Conservation (phyloP, 2,888 invertebrate genomes). For the Chironomus tentans region DNA sequence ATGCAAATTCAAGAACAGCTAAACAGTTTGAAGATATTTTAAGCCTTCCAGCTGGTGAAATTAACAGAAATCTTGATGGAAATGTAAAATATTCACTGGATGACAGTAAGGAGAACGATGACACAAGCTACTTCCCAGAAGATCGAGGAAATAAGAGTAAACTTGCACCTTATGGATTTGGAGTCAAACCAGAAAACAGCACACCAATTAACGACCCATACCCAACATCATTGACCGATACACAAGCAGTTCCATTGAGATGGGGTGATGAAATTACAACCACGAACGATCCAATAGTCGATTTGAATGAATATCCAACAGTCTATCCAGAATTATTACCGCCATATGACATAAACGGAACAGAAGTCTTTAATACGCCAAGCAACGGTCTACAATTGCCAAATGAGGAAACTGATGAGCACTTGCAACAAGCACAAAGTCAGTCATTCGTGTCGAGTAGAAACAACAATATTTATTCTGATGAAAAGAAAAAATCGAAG, state of each 20-base stretch:
- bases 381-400: conserved; percentile 43
- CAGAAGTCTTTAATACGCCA: conserved; percentile 32
- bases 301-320: conserved; percentile 17
- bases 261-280: conserved; percentile 41
- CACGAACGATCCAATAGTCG: conserved; percentile 24
- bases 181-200: conserved; percentile 44
- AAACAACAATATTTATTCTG: conserved; percentile 33
- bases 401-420: conserved; percentile 49
- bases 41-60: conserved; percentile 42
- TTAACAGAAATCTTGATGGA: conserved; percentile 42
- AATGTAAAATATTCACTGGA: conserved; percentile 39
- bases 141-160: conserved; percentile 40
- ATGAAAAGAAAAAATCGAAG: conserved; percentile 25
- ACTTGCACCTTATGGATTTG: conserved; percentile 44
- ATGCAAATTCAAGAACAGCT: conserved; percentile 28
- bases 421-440: conserved; percentile 58
- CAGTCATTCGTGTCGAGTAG: conserved; percentile 57
- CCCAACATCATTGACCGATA: conserved; percentile 38
- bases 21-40: conserved; percentile 33
- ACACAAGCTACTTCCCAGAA: conserved; percentile 38
- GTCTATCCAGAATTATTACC: conserved; percentile 31
- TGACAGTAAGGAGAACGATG: conserved; percentile 40
- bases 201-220: conserved; percentile 38
- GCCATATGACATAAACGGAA: conserved; percentile 29
- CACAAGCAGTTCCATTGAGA: conserved; percentile 43